phyloP scores from a whole-genome alignment of 2,797 vertebrate species.

The Varecia variegata region DNA sequence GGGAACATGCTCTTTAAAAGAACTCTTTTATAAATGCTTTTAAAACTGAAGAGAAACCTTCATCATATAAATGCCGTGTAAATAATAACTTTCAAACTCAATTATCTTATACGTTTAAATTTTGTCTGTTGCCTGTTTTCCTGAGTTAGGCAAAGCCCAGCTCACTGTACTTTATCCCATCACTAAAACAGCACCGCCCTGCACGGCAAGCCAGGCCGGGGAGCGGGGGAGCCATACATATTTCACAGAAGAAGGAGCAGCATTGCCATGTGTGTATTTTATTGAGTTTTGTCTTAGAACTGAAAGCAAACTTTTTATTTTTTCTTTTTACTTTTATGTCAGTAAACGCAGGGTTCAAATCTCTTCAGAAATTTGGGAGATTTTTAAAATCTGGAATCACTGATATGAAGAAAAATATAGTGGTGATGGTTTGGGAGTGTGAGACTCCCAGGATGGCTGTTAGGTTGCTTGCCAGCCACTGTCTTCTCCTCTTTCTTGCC shows the following conservation, averaged over 20 bases:
- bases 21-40: neutral
- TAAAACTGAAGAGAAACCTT: neutral
- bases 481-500: neutral
- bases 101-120: neutral
- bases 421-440: neutral
- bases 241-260: neutral
- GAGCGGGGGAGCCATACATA: neutral
- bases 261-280: neutral
- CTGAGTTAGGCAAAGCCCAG: neutral
- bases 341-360: neutral
- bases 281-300: neutral
- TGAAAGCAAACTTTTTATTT: neutral
- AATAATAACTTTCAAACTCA: slow-evolving; percentile 2
- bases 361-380: neutral
- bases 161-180: neutral
- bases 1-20: slow-evolving; percentile 14
- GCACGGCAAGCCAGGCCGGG: neutral
- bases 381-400: neutral
- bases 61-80: neutral
- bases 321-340: neutral
- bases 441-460: neutral
- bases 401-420: neutral
- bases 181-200: neutral
- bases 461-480: neutral
- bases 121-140: neutral